Conservation (phyloP, 37 sponge, comb jelly and placozoan species). For the Corticium candelabrum region DNA sequence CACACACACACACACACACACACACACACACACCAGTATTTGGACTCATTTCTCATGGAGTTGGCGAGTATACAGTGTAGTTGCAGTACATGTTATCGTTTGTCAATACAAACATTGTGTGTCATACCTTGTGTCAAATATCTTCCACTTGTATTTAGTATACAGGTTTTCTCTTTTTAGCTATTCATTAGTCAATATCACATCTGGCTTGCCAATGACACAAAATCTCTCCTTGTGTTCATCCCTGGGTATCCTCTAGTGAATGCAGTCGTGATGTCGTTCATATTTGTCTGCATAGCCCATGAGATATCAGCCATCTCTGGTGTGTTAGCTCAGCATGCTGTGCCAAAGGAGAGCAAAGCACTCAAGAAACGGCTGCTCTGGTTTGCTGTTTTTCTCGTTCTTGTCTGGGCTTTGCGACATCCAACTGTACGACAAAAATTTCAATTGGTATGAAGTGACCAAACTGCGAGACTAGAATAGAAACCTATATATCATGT, state of each 20-base stretch:
- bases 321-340: neutral
- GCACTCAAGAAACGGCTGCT: neutral
- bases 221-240: neutral
- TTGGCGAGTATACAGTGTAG: too few relatives aligned
- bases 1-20: too few relatives aligned
- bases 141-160: neutral
- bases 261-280: neutral
- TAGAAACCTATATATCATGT: too few relatives aligned
- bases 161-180: conserved; percentile 5
- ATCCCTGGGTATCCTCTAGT: neutral
- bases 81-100: too few relatives aligned
- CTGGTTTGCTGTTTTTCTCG: neutral
- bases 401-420: too few relatives aligned
- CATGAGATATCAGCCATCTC: neutral
- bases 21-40: too few relatives aligned
- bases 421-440: too few relatives aligned
- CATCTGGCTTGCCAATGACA: conserved; percentile 21
- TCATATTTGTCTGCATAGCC: neutral
- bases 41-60: neutral
- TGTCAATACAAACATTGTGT: too few relatives aligned
- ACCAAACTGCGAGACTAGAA: too few relatives aligned
- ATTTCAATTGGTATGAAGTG: too few relatives aligned
- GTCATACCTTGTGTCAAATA: conserved; percentile 12
- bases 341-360: neutral
- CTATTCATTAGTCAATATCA: conserved; percentile 16